Evolutionary conservation across 23 tunicate species (phyloP), one percentile per base, ranked within the genome.

Genomic region (Trididemnum clinides): DNA sequence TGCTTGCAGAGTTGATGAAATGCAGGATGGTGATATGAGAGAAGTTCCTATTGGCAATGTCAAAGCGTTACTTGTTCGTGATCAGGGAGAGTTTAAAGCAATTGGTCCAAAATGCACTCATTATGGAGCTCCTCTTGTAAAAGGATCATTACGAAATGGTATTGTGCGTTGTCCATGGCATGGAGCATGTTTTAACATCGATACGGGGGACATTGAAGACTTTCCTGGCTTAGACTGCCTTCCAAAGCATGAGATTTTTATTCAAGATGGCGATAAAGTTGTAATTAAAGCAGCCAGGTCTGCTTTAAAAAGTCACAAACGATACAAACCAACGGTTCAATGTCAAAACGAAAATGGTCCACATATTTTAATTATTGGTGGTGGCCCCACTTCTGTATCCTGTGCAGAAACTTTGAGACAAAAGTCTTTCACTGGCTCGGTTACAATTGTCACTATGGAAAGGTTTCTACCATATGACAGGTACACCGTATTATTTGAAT

Each of bases 181-280:
- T 50, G 98, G 98, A 1, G 98, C 98, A 0, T 93, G 98, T 73
- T 93, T 93, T 44, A 93, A 85, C 44, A 75, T 84, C 1, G 84
- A 80, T 79, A 93, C 93, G 71, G 98, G 98, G 1, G 98, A 93
- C 51, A 93, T 93, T n/a, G 98, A 93, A 84, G 98, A 93, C 35
- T 93, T 39, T 39, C 98, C 98, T 23, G 98, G 98, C 7, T 74
- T 93, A 34, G 98, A 93, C 62, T 90, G 98, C 79, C 84, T 93
- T 6, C 98, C 92, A 54, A 84, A 58, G 32, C 91, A 83, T 72
- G 93, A 88, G 35, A 85, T 88, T 57, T 34, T 71, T 18, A 82
- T 91, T 7, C 84, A 88, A 51, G 82, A 92, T 49, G 98, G 92
- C 19, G 89, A 80, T 58, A 70, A 88, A 50, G 98, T 93, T 12